Conservation (phyloP, 2,797 vertebrate species). For the Enteromius afrohamiltoni region DNA sequence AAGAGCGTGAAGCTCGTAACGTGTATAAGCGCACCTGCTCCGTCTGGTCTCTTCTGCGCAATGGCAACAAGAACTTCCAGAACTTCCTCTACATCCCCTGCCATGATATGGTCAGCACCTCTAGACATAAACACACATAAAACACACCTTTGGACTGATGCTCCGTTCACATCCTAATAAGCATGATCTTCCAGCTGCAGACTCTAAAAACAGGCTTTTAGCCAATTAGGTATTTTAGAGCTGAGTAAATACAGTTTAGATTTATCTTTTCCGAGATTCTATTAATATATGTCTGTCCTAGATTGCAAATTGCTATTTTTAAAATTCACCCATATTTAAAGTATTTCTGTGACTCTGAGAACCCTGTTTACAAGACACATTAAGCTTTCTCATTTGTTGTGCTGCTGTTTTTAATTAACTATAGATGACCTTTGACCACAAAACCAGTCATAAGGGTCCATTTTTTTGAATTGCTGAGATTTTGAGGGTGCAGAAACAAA, state of each 20-base stretch:
- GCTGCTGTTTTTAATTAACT: neutral
- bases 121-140: neutral
- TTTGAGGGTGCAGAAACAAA: too few relatives aligned
- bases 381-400: neutral
- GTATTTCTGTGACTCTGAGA: neutral
- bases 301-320: neutral
- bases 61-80: constrained; percentile 98
- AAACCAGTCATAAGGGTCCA: too few relatives aligned
- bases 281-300: fast-evolving
- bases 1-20: constrained; percentile 91
- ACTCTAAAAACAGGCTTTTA: neutral
- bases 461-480: too few relatives aligned
- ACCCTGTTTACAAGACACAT: neutral
- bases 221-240: neutral
- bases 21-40: constrained; percentile 95
- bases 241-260: neutral
- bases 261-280: neutral
- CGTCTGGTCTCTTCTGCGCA: constrained; percentile 93
- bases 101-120: constrained; percentile 85
- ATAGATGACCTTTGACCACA: too few relatives aligned
- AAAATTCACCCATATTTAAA: neutral
- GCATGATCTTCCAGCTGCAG: neutral
- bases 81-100: constrained; percentile 96
- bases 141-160: neutral
- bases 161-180: neutral